Conservation (phyloP, 2,888 invertebrate genomes). For the Meliscaeva auricollis region DNA sequence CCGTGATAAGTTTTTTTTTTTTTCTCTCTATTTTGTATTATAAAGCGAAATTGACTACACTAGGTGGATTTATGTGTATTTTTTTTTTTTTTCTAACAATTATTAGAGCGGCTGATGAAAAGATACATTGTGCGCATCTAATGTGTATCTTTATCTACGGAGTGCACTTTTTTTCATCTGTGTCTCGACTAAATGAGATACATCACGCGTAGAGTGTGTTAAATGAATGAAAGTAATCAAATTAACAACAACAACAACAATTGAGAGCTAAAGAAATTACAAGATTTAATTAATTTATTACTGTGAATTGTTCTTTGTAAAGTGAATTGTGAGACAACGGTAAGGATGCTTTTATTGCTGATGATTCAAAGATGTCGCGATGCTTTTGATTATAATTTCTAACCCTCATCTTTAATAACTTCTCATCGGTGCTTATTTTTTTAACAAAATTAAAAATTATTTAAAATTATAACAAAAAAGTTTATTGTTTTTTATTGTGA, state of each 20-base stretch:
- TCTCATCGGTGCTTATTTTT: constrained; percentile 51
- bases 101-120: constrained; percentile 72
- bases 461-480: constrained; percentile 29
- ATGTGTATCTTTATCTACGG: constrained; percentile 56
- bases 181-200: constrained; percentile 5
- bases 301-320: constrained; percentile 4
- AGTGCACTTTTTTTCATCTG: constrained; percentile 15
- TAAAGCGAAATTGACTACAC: constrained; percentile 31
- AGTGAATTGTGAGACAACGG: constrained; percentile 1
- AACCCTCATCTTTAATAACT: constrained; percentile 29
- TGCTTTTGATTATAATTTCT: constrained; percentile 22
- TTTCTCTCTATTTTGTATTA: not conserved
- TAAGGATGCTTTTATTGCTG: constrained; percentile 7
- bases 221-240: constrained; percentile 69
- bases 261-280: too few relatives aligned
- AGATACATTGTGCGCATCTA: constrained; percentile 66
- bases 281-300: constrained; percentile 7
- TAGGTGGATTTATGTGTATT: not conserved
- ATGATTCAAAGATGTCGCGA: constrained; percentile 9
- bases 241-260: constrained; percentile 41
- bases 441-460: not conserved
- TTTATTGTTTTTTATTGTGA: constrained; percentile 37
- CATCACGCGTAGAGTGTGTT: constrained; percentile 52
- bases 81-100: constrained; percentile 46
- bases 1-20: constrained; percentile 46